Conservation (phyloP, 2,888 invertebrate species). For the Rhingia campestris region DNA sequence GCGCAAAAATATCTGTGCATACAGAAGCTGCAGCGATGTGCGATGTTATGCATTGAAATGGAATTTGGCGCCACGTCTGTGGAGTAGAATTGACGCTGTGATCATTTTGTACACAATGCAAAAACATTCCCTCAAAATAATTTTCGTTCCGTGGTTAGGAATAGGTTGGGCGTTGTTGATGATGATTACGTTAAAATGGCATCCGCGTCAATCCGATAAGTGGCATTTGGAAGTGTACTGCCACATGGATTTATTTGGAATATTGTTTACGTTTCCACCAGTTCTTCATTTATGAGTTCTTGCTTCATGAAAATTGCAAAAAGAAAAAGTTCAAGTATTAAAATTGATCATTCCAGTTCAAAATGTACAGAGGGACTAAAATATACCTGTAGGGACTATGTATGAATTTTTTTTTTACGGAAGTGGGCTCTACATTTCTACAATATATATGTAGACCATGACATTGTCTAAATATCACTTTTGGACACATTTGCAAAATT, state of each 20-base stretch:
- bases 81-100: not conserved
- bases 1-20: conserved; percentile 17
- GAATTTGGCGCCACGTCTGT: conserved; percentile 21
- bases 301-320: not conserved
- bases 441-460: no score
- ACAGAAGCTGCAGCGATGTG: not conserved
- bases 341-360: no score
- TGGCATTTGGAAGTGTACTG: conserved; percentile 27
- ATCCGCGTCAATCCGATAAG: conserved; percentile 32
- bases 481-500: no score
- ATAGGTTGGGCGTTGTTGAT: not conserved
- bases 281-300: not conserved
- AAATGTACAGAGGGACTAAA: no score
- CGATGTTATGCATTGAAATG: conserved; percentile 8
- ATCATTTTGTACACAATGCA: conserved; percentile 16
- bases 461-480: no score
- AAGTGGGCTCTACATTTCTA: no score
- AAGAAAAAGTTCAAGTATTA: no score
- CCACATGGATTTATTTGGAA: conserved; percentile 11
- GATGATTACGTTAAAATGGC: conserved; percentile 42
- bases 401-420: no score
- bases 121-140: conserved; percentile 27
- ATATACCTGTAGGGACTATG: no score
- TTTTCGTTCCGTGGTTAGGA: not conserved
- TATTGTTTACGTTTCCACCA: conserved; percentile 1